Base-by-base conservation (phyloP, 2,113 vertebrate species). In the Catharus minimus region DNA sequence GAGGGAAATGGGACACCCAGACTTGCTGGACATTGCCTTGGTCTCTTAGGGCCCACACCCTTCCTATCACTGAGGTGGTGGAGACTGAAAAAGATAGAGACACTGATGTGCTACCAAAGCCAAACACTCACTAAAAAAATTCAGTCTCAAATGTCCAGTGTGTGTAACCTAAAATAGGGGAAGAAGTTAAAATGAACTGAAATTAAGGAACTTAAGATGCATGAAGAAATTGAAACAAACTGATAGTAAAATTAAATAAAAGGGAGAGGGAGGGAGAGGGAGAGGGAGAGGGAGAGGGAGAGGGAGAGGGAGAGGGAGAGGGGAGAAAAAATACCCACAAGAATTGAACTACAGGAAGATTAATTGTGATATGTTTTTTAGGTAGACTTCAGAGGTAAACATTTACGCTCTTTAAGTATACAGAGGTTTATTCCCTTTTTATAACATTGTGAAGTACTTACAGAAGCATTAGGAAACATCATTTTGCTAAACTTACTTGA, bases 221-320 rank as follows among this genome's bases (percentile, higher is more conserved):
- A 68, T 62, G 27, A 77, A 94, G 73, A 83, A 88, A 89, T 57
- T 84, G 46, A 92, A 95, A 84, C n/a, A 91, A 91, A 81, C 41
- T 55, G 13, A 62, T 64, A 85, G 85, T 80, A 86, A 93, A 93
- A 92, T 90, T 15, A 94, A 92, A 78, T 86, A 90, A 91, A 91
- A 92, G 26, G 50, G 66, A 73, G 33, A 36, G 33, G 33, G 33
- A 36, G 33, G 38, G 38, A 36, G 33, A 36, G 33, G 38, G 38
- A 36, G 33, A 36, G 27, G 38, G 38, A 38, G 38, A 38, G 38
- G 11, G 38, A 36, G 33, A 36, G 33, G 52, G 41, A 58, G 77
- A 61, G 27, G 38, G 38, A 38, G 38, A 38, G 38, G 11, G 38
- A 38, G 38, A 38, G 38, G 11, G 38, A 38, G 38, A 38, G 38